Conservation (phyloP, 2,888 invertebrate species). For the Folsomia candida region DNA sequence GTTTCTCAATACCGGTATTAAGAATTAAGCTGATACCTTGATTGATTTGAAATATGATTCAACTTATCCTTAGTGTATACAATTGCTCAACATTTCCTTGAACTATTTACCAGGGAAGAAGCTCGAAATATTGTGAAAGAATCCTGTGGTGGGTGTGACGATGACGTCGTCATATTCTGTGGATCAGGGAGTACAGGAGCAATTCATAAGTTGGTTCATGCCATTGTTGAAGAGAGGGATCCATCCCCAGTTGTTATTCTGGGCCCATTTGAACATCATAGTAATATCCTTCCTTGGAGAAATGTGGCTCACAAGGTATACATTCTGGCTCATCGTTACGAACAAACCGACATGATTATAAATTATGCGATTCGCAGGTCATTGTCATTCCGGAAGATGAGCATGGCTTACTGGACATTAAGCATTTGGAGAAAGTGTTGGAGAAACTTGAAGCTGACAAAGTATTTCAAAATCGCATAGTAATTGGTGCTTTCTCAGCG, state of each 20-base stretch:
- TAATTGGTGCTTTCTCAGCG: conserved; percentile 82
- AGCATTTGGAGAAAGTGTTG: conserved; percentile 22
- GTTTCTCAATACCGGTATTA: too few species aligned
- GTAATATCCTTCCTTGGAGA: conserved; percentile 76
- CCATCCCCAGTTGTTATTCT: conserved; percentile 68
- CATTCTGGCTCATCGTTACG: too few species aligned
- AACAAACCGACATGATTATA: too few species aligned
- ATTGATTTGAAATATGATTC: too few species aligned
- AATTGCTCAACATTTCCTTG: too few species aligned
- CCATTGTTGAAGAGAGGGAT: conserved; percentile 1
- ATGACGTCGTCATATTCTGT: conserved; percentile 73
- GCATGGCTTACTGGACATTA: conserved; percentile 28
- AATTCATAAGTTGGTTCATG: conserved; percentile 69
- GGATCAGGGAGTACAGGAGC: conserved; percentile 72
- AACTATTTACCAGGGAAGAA: conserved; percentile 69
- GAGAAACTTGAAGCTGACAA: conserved; percentile 53
- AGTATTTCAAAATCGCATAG: conserved; percentile 58
- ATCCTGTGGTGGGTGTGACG: conserved; percentile 73
- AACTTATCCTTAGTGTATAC: too few species aligned
- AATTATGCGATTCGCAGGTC: too few species aligned
- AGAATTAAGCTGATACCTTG: too few species aligned
- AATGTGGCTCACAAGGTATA: conserved; percentile 55
- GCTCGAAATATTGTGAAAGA: conserved; percentile 73
- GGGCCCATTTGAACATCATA: conserved; percentile 72
- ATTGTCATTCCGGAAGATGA: neutral